phyloP scores from a whole-genome alignment of 2,113 vertebrate genomes.

The Acrocephalus arundinaceus region DNA sequence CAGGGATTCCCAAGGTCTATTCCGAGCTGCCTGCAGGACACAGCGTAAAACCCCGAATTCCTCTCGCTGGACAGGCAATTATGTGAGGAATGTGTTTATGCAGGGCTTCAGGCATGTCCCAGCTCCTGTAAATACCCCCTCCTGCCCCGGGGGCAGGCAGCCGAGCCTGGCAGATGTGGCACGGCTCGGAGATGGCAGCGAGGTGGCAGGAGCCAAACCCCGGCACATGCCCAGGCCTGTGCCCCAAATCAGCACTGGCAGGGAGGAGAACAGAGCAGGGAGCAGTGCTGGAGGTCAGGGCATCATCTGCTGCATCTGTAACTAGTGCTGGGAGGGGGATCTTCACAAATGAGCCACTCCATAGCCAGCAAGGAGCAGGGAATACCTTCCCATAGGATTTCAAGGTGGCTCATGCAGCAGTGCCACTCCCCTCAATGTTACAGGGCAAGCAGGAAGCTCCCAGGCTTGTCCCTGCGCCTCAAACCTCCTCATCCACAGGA shows the following conservation, averaged over 20 bases:
- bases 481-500: not conserved
- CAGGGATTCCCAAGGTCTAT: conserved; percentile 41
- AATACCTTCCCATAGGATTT: not conserved
- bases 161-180: not conserved
- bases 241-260: not conserved
- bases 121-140: conserved; percentile 6
- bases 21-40: not conserved
- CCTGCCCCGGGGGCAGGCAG: not conserved
- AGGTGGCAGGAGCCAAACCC: conserved; percentile 12
- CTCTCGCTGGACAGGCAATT: not conserved
- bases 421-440: not conserved
- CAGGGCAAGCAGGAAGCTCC: not conserved
- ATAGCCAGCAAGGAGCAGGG: not conserved
- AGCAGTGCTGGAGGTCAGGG: not conserved
- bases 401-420: not conserved
- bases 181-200: not conserved
- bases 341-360: not conserved
- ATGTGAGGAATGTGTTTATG: conserved; percentile 44
- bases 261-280: not conserved
- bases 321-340: not conserved
- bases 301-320: not conserved
- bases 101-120: conserved; percentile 37
- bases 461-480: not conserved
- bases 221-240: not conserved
- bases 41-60: conserved; percentile 23